A percentile compares a stretch with the other conserved stretches of the same genome.
Evolutionary conservation across 2,888 invertebrate genomes (phyloP).

Genomic region (Aquatica leii): DNA sequence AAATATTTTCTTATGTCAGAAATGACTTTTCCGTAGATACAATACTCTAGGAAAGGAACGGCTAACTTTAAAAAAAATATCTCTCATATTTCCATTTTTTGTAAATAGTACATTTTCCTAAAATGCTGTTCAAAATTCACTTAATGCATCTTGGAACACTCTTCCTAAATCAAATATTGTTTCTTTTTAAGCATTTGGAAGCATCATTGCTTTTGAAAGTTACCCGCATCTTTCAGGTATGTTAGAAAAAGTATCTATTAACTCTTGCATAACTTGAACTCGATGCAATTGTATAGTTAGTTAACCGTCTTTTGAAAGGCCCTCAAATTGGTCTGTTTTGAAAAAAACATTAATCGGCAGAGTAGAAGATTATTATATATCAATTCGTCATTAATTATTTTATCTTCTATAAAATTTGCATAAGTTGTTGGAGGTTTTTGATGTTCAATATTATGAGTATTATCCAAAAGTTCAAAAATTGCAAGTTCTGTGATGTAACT

Average conservation of each 20-base stretch:
- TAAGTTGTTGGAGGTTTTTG: too few relatives aligned
- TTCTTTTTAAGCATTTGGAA: neutral
- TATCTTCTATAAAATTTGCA: neutral
- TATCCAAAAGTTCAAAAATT: too few relatives aligned
- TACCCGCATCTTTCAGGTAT: neutral
- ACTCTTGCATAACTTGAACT: neutral
- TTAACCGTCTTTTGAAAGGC: too few relatives aligned
- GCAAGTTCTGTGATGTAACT: too few relatives aligned
- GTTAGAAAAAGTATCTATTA: neutral
- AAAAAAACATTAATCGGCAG: too few relatives aligned
- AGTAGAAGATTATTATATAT: too few relatives aligned
- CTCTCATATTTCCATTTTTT: neutral
- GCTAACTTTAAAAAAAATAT: neutral
- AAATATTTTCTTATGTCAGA: neutral
- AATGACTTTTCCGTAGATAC: neutral
- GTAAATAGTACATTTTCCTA: constrained; percentile 2
- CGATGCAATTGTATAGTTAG: neutral
- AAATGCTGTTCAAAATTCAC: constrained; percentile 8
- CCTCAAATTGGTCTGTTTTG: too few relatives aligned
- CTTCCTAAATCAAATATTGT: neutral
- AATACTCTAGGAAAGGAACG: neutral
- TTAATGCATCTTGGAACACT: neutral
- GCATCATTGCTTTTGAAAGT: neutral
- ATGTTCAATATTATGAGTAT: too few relatives aligned
- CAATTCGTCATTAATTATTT: neutral